Evolutionary conservation across 2,113 vertebrate species (phyloP).

Genomic region (Nothocercus nigrocapillus): DNA sequence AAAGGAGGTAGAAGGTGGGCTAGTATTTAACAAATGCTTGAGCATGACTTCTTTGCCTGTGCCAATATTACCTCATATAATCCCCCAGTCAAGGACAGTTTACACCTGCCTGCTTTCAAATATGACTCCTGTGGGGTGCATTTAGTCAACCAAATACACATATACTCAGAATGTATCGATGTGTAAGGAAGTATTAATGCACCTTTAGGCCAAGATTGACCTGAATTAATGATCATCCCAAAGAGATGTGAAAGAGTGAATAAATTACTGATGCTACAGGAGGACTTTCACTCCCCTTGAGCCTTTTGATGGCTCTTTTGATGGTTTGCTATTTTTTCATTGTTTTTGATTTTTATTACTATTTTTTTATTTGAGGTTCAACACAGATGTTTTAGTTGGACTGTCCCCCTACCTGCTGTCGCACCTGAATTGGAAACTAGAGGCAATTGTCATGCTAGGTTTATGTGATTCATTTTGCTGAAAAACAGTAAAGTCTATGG

Average conservation of each 20-base stretch:
- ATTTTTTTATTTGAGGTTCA: conserved; percentile 1
- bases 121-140: neutral
- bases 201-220: neutral
- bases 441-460: neutral
- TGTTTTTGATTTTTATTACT: too few species aligned
- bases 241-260: neutral
- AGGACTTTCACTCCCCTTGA: neutral
- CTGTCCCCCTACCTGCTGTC: neutral
- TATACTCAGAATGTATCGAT: neutral
- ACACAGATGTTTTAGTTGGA: neutral
- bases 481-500: neutral
- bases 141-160: neutral
- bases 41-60: neutral
- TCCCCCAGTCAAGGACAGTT: neutral
- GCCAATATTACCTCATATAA: neutral
- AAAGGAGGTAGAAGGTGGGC: neutral
- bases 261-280: neutral
- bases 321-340: too few species aligned
- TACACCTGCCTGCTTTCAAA: neutral
- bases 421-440: neutral
- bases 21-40: neutral
- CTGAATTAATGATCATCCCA: neutral
- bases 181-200: neutral
- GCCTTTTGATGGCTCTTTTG: too few species aligned
- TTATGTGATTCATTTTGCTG: neutral